These are phyloP conservation scores for Pantherophis vulpinus DNA, from an alignment of 2,797 vertebrate species.

Conservation along the genomic window DNA sequence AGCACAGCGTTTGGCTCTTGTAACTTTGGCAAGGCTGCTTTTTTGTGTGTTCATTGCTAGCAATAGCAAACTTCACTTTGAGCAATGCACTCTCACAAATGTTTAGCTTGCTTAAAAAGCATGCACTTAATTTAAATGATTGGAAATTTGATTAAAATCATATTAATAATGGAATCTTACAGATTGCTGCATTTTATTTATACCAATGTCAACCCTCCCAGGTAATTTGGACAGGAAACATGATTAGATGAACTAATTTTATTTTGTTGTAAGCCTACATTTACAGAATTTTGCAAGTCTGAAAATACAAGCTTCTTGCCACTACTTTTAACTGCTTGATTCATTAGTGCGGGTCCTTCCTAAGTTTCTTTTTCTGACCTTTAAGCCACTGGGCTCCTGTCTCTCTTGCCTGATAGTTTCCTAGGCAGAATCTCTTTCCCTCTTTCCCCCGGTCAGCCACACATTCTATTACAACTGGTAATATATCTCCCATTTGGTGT, in stretches of 20 bases:
- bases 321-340: background rate
- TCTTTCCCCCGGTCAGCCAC: background rate
- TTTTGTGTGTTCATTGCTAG: slow-evolving; percentile 3
- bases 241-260: background rate
- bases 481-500: background rate
- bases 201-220: background rate
- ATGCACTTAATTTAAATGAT: background rate
- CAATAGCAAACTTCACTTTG: background rate
- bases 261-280: background rate
- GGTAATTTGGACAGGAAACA: background rate
- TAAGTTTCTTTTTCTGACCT: background rate
- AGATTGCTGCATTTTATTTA: background rate
- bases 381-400: background rate
- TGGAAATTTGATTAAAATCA: background rate
- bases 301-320: background rate
- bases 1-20: fast-evolving
- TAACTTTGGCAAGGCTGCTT: slow-evolving; percentile 13
- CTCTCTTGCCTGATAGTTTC: background rate
- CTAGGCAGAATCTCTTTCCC: background rate
- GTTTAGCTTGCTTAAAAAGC: background rate
- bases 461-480: background rate
- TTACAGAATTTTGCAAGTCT: background rate
- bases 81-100: background rate
- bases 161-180: background rate
- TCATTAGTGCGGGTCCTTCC: background rate